Percentiles rank a stretch among this genome's conserved stretches.
Evolutionary conservation across 92 coral and sea anemone species (phyloP).

Genomic region (Epizoanthus stellaris): DNA sequence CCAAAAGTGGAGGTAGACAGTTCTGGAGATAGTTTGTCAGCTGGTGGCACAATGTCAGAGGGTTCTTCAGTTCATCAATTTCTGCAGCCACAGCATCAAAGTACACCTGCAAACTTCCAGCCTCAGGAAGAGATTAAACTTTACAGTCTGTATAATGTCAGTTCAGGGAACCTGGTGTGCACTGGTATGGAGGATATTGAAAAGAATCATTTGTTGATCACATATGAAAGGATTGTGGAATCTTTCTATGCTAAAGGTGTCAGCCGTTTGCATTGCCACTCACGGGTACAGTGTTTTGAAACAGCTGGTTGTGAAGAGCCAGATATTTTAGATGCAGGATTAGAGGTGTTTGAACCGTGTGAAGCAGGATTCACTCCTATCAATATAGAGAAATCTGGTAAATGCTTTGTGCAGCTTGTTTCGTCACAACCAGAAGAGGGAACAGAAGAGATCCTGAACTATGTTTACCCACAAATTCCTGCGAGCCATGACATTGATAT

Average conservation of each 20-base stretch:
- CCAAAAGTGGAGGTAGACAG: no score
- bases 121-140: neutral
- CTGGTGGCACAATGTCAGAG: no score
- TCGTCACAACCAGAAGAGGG: slow-evolving; percentile 16
- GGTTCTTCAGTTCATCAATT: no score
- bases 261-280: slow-evolving; percentile 4
- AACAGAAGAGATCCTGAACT: slow-evolving; percentile 4
- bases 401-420: slow-evolving; percentile 43
- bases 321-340: slow-evolving; percentile 1
- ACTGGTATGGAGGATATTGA: slow-evolving; percentile 8
- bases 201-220: neutral
- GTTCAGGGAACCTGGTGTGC: neutral
- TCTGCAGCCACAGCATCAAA: no score
- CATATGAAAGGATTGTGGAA: slow-evolving; percentile 28
- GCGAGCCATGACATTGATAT: slow-evolving; percentile 1
- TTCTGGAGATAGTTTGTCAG: no score
- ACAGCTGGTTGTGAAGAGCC: slow-evolving; percentile 5
- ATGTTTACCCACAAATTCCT: slow-evolving; percentile 7
- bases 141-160: slow-evolving; percentile 10
- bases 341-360: slow-evolving; percentile 36
- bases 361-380: slow-evolving; percentile 11
- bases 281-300: slow-evolving; percentile 21
- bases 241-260: slow-evolving; percentile 38
- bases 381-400: slow-evolving; percentile 15
- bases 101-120: no score